phyloP scores from a whole-genome alignment of 2,797 vertebrate genomes.

The Xiphophorus birchmanni region DNA sequence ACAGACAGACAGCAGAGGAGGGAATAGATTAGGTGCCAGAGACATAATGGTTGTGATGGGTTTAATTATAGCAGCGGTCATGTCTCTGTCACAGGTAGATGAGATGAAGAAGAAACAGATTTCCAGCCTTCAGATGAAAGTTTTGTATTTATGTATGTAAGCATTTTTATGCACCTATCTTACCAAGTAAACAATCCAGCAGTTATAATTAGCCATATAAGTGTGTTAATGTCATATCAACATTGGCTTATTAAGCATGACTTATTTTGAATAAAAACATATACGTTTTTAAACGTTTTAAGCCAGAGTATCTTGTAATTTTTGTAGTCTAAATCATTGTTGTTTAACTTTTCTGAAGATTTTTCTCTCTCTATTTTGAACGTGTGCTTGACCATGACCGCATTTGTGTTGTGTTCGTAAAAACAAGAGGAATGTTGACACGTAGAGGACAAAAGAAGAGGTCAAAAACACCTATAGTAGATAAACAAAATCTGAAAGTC shows the following conservation, averaged over 20 bases:
- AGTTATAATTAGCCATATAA: constrained; percentile 12
- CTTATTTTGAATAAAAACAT: not conserved
- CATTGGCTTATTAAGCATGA: constrained; percentile 16
- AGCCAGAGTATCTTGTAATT: not conserved
- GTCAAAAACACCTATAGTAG: not conserved
- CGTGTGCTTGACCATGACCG: not conserved
- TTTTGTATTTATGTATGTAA: constrained; percentile 5
- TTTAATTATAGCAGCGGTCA: constrained; percentile 73
- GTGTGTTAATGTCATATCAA: constrained; percentile 19
- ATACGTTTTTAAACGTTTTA: not conserved
- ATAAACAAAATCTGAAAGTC: not conserved
- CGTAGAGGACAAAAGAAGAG: not conserved
- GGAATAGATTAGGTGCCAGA: constrained; percentile 73
- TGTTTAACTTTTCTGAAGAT: not conserved
- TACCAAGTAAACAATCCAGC: constrained; percentile 2
- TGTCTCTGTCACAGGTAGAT: constrained; percentile 64
- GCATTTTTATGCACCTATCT: not conserved
- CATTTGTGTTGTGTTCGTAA: not conserved
- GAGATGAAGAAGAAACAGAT: constrained; percentile 53
- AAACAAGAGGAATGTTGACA: not conserved
- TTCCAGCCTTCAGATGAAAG: constrained; percentile 27
- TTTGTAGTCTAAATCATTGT: not conserved
- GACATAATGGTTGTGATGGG: constrained; percentile 70
- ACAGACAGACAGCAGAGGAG: constrained; percentile 56
- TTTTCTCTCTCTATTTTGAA: not conserved